Evolutionary conservation across 2,888 invertebrate genomes (phyloP).

Genomic region (Ophion slaviceki): DNA sequence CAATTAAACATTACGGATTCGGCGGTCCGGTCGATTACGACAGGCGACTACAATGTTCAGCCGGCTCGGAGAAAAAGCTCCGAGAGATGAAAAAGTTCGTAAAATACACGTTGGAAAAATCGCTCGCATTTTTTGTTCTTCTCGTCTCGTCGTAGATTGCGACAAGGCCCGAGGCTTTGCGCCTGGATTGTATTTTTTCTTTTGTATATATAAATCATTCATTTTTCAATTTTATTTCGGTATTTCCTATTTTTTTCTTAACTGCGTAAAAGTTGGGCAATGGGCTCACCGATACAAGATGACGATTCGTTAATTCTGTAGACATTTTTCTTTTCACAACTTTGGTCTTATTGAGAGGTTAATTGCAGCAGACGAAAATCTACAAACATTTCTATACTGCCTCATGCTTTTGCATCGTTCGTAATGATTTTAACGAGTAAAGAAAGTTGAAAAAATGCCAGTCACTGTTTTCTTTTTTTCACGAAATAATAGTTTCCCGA

Average conservation of each 20-base stretch:
- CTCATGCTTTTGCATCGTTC: not conserved
- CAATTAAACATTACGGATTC: constrained; percentile 37
- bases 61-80: constrained; percentile 62
- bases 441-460: not conserved
- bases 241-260: not conserved
- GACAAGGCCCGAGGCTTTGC: constrained; percentile 51
- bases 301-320: not conserved
- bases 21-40: constrained; percentile 22
- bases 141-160: constrained; percentile 35
- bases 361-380: not conserved
- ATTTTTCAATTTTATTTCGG: constrained; percentile 7
- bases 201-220: constrained; percentile 26
- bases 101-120: constrained; percentile 62
- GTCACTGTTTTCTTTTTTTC: not conserved
- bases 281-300: constrained; percentile 33
- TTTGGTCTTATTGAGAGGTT: not conserved
- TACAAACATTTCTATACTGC: not conserved
- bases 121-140: constrained; percentile 38
- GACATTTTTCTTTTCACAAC: not conserved
- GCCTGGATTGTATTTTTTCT: constrained; percentile 36
- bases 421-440: no score
- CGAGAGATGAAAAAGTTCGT: constrained; percentile 64
- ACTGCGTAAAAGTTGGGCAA: constrained; percentile 16
- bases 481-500: not conserved
- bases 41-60: constrained; percentile 52